phyloP scores from a whole-genome alignment of 1,140 invertebrate species.

The Apis laboriosa region DNA sequence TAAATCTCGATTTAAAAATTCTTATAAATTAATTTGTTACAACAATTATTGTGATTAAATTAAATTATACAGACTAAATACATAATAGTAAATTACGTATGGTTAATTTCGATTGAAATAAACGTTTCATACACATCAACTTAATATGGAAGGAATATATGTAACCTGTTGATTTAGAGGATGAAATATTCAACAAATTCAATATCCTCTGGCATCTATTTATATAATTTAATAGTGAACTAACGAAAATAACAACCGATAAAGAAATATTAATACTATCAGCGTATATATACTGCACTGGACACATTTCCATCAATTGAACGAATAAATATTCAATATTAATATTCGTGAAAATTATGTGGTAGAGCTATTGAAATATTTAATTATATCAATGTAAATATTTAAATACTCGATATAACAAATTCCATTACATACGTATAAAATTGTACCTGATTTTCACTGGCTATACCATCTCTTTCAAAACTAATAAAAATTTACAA shows the following conservation, averaged over 20 bases:
- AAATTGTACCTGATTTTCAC: neutral
- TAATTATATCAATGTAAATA: conserved; percentile 36
- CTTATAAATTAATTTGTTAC: too few relatives aligned
- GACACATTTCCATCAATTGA: neutral
- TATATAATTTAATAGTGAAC: neutral
- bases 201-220: neutral
- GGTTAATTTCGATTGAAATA: too few relatives aligned
- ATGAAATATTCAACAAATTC: neutral
- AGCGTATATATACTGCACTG: neutral
- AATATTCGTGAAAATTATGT: conserved; percentile 29
- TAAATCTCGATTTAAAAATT: too few relatives aligned
- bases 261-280: conserved; percentile 8
- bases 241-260: neutral
- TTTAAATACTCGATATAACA: conserved; percentile 4
- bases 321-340: conserved; percentile 19
- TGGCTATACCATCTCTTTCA: too few relatives aligned
- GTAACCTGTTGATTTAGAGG: neutral
- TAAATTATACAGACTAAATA: too few relatives aligned
- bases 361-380: neutral
- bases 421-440: neutral
- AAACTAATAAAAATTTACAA: neutral
- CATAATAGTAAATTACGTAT: too few relatives aligned
- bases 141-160: too few relatives aligned
- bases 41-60: too few relatives aligned
- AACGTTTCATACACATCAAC: too few relatives aligned